A percentile compares a stretch with the other conserved stretches of the same genome.
Evolutionary conservation across 1,140 invertebrate genomes (phyloP).

Genomic region (Aphelinus atriplicis): DNA sequence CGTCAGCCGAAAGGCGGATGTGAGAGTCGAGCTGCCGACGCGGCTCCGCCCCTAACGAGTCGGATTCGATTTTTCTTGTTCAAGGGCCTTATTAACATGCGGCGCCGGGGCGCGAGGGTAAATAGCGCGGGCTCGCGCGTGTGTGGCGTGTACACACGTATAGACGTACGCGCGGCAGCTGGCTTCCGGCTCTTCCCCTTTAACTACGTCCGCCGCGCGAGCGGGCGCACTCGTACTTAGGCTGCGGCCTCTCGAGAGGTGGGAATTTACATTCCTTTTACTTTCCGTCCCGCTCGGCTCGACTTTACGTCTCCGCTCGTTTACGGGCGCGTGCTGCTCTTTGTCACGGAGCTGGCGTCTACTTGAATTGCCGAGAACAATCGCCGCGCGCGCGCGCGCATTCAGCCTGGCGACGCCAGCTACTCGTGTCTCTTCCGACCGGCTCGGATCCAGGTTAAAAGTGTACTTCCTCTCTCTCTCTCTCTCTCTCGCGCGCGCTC

Average conservation of each 20-base stretch:
- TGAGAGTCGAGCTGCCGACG: no score
- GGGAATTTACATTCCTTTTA: constrained; percentile 10
- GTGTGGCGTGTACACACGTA: background rate
- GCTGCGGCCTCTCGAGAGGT: background rate
- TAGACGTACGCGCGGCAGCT: background rate
- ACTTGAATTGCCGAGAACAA: constrained; percentile 19
- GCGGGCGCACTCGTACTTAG: background rate
- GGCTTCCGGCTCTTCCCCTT: background rate
- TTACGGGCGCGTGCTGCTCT: background rate
- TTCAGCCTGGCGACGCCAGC: background rate
- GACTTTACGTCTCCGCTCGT: background rate
- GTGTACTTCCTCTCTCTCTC: background rate
- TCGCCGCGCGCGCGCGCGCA: background rate
- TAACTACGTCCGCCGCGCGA: background rate
- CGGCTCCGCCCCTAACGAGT: no score
- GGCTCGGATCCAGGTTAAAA: constrained; percentile 22
- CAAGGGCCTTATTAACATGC: constrained; percentile 1
- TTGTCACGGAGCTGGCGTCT: background rate
- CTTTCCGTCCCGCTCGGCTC: background rate
- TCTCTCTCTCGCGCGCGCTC: no score
- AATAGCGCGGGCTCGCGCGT: background rate
- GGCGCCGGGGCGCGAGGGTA: background rate
- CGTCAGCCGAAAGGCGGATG: no score
- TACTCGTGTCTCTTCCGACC: no score
- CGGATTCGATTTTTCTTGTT: background rate